Evolutionary conservation across 2,888 invertebrate species (phyloP).

Genomic region (Cistogaster globosa): DNA sequence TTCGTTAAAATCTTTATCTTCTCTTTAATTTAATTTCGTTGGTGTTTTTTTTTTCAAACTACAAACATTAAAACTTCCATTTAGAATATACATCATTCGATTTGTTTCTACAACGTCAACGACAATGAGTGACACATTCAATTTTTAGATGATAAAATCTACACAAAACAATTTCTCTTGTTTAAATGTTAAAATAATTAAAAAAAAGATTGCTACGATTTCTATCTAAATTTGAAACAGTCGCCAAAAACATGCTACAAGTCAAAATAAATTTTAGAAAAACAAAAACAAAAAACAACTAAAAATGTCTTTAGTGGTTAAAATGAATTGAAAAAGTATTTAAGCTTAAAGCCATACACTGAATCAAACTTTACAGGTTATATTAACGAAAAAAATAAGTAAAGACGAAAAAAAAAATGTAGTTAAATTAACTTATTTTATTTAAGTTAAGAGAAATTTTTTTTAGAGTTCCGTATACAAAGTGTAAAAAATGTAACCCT

Average conservation of each 20-base stretch:
- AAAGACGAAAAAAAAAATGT: too few species aligned
- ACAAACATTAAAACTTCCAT: conserved; percentile 9
- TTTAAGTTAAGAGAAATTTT: too few species aligned
- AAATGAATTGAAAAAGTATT: conserved; percentile 44
- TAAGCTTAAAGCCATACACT: conserved; percentile 22
- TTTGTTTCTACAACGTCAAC: conserved; percentile 15
- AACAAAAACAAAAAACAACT: background rate
- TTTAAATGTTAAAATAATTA: background rate
- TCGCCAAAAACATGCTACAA: conserved; percentile 57
- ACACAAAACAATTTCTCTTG: conserved; percentile 24
- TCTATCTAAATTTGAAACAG: background rate
- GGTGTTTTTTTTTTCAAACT: background rate
- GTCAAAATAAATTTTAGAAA: conserved; percentile 40
- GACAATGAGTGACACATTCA: conserved; percentile 53
- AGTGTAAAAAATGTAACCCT: too few species aligned
- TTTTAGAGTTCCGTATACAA: too few species aligned
- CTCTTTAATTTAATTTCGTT: background rate
- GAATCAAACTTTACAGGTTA: conserved; percentile 1
- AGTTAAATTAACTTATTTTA: too few species aligned
- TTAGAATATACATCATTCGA: conserved; percentile 35
- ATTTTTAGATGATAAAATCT: conserved; percentile 55
- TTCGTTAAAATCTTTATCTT: background rate
- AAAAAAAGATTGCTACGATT: background rate
- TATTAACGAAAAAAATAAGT: too few species aligned
- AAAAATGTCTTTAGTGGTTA: conserved; percentile 26